Conservation (phyloP, 2,888 invertebrate species). For the Rotaria magnacalcarata region DNA sequence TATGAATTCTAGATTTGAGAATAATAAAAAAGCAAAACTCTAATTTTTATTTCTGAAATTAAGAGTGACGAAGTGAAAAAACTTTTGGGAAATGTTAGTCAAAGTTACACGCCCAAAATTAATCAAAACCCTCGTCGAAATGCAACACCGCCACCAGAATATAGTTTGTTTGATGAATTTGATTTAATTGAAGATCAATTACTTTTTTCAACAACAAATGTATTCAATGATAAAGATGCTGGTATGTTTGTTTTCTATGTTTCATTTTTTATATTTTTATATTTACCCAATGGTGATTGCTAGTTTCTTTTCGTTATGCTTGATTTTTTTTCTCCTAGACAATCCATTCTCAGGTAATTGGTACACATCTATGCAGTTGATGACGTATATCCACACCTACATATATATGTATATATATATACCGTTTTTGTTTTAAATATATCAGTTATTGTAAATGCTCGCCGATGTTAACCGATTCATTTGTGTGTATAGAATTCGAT, state of each 20-base stretch:
- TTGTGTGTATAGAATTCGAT: no score
- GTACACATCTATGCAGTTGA: not conserved
- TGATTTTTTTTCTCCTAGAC: not conserved
- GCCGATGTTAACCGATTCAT: no score
- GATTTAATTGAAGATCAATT: constrained; percentile 7
- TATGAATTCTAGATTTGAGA: not conserved
- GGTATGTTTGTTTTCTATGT: not conserved
- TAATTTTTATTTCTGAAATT: not conserved
- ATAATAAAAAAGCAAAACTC: not conserved
- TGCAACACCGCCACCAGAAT: constrained; percentile 17
- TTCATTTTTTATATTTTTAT: not conserved
- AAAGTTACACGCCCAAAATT: not conserved
- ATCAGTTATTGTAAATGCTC: no score
- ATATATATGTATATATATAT: no score
- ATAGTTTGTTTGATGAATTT: constrained; percentile 5
- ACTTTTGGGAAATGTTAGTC: not conserved
- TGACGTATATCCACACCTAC: no score
- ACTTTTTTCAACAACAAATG: constrained; percentile 24
- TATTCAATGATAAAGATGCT: constrained; percentile 25
- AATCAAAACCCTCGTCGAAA: not conserved
- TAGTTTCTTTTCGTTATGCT: not conserved
- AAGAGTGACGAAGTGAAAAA: constrained; percentile 11
- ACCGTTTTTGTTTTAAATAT: no score
- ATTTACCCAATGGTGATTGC: not conserved
- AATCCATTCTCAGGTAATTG: not conserved